Percentiles rank a stretch among this genome's conserved stretches.
Conservation (phyloP, 2,888 invertebrate genomes). For the Molorchus minor region DNA sequence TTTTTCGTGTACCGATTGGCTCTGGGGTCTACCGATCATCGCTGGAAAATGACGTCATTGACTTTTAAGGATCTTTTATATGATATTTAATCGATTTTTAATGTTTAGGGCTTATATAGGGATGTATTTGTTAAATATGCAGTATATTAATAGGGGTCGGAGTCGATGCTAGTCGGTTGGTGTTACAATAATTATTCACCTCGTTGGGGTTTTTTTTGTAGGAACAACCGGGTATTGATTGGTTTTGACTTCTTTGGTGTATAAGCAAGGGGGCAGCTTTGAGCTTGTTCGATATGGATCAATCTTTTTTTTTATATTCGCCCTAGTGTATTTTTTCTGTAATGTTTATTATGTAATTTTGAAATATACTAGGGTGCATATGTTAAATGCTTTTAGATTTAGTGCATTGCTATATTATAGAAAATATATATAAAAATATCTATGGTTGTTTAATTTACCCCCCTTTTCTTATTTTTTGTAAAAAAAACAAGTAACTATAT, state of each 20-base stretch:
- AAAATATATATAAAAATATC: constrained; percentile 27
- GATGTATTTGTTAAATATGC: constrained; percentile 48
- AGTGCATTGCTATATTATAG: constrained; percentile 35
- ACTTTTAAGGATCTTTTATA: constrained; percentile 19
- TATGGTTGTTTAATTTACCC: not conserved
- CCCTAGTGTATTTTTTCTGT: constrained; percentile 38
- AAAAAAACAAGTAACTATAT: no score
- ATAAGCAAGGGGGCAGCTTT: constrained; percentile 62
- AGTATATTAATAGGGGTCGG: constrained; percentile 38
- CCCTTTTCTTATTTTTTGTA: not conserved
- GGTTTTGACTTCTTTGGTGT: constrained; percentile 42
- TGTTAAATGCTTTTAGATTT: constrained; percentile 45
- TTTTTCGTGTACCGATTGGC: no score
- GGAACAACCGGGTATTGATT: not conserved
- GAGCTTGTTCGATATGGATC: constrained; percentile 51
- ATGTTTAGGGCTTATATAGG: constrained; percentile 33
- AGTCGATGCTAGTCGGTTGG: constrained; percentile 19
- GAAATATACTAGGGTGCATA: constrained; percentile 42
- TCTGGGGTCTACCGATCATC: no score
- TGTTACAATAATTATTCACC: not conserved
- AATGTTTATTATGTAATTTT: constrained; percentile 26
- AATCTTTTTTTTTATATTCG: constrained; percentile 43
- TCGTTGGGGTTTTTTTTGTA: not conserved
- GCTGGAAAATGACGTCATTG: not conserved
- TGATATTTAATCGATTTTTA: constrained; percentile 22